Percentiles rank a stretch among this genome's conserved stretches.
These are phyloP conservation scores for Mico argentatus DNA, from an alignment of 2,797 vertebrate genomes.

Conservation along the genomic window DNA sequence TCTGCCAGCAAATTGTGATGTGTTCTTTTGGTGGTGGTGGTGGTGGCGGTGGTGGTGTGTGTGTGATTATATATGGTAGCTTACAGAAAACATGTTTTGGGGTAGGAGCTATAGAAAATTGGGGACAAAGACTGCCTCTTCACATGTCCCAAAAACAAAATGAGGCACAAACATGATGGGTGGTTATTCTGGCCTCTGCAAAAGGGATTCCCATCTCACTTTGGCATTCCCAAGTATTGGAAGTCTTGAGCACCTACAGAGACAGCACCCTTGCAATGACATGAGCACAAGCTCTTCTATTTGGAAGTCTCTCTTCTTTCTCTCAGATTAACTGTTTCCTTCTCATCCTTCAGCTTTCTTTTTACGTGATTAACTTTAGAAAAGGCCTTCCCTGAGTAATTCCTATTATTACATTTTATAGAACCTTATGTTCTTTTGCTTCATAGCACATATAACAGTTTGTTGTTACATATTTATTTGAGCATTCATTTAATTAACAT, in stretches of 20 bases:
- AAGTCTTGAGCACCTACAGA: not conserved
- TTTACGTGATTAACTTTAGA: not conserved
- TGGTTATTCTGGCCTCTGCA: not conserved
- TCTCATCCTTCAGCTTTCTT: not conserved
- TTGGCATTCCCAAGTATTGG: not conserved
- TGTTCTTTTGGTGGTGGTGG: not conserved
- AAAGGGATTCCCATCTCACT: not conserved
- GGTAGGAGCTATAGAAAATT: not conserved
- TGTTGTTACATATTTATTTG: not conserved
- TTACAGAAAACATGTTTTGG: conserved; percentile 30
- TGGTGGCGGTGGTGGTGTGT: not conserved
- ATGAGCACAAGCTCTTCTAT: not conserved
- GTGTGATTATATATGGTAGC: not conserved
- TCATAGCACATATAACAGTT: not conserved
- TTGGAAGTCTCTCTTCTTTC: not conserved
- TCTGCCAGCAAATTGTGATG: not conserved
- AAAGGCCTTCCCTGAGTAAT: not conserved
- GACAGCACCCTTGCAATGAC: not conserved
- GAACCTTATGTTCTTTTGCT: not conserved
- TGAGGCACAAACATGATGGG: not conserved
- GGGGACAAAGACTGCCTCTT: not conserved
- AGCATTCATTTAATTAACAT: not conserved
- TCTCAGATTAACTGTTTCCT: not conserved
- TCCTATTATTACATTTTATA: not conserved
- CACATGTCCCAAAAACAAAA: not conserved